Conservation (phyloP, 1,140 invertebrate species). For the Formica exsecta region DNA sequence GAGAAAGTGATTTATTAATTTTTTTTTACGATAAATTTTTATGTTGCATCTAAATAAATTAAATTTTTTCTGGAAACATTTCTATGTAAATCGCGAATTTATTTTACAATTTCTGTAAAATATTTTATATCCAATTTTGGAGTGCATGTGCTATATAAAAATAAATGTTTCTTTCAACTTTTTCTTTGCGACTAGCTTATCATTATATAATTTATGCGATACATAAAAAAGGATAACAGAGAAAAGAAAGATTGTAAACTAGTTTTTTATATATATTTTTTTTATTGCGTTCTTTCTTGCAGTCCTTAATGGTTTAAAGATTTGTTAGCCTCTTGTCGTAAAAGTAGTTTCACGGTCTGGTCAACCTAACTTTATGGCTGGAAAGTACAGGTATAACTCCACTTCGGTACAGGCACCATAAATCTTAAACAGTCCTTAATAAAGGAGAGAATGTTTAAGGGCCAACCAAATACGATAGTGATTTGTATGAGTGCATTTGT, state of each 20-base stretch:
- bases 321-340: background rate
- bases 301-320: background rate
- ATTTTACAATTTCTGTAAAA: too few species aligned
- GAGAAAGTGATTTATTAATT: too few species aligned
- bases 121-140: too few species aligned
- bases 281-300: background rate
- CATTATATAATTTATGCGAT: conserved; percentile 6
- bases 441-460: conserved; percentile 24
- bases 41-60: too few species aligned
- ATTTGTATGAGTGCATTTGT: background rate
- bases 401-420: background rate
- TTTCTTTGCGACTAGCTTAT: background rate
- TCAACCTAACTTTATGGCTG: background rate
- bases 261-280: too few species aligned
- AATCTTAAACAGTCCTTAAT: conserved; percentile 31
- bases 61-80: too few species aligned
- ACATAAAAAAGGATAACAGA: background rate
- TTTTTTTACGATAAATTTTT: too few species aligned
- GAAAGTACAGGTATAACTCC: background rate
- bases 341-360: background rate
- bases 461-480: background rate
- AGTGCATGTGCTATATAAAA: background rate
- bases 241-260: background rate
- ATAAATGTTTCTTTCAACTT: background rate
- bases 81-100: too few species aligned